Percentiles rank a stretch among this genome's conserved stretches.
Evolutionary conservation across 1,140 invertebrate genomes (phyloP).

Genomic region (Philopotamus ludificatus): DNA sequence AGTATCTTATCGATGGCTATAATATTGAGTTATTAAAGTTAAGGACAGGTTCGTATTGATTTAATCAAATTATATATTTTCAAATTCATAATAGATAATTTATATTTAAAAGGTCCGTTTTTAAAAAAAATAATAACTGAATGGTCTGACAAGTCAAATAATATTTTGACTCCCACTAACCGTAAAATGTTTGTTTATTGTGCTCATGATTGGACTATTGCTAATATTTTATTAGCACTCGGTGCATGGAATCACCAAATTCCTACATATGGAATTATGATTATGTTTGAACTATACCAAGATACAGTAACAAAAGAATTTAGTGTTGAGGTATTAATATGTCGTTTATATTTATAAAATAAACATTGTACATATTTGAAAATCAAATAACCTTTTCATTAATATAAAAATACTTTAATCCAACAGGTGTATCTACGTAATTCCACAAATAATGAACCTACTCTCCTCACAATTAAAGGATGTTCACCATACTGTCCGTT

Average conservation of each 20-base stretch:
- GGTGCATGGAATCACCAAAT: slow-evolving; percentile 70
- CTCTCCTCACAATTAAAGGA: slow-evolving; percentile 60
- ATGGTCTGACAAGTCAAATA: slow-evolving; percentile 57
- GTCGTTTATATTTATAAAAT: neutral
- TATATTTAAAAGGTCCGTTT: slow-evolving; percentile 48
- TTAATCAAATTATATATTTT: neutral
- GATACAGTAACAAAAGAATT: slow-evolving; percentile 49
- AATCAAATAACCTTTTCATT: slow-evolving; percentile 20
- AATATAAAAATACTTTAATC: slow-evolving; percentile 35
- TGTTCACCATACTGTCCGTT: slow-evolving; percentile 63
- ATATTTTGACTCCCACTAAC: slow-evolving; percentile 49
- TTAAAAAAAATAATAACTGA: slow-evolving; percentile 65
- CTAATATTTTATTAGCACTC: slow-evolving; percentile 66
- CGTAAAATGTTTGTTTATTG: slow-evolving; percentile 68
- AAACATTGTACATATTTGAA: neutral
- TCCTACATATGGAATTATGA: slow-evolving; percentile 69
- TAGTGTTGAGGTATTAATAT: slow-evolving; percentile 56
- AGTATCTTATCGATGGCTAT: slow-evolving; percentile 61
- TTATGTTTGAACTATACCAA: slow-evolving; percentile 73
- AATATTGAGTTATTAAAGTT: slow-evolving; percentile 61
- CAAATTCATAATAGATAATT: neutral
- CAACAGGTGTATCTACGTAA: slow-evolving; percentile 64
- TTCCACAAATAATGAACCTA: slow-evolving; percentile 54
- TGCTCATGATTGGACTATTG: slow-evolving; percentile 75
- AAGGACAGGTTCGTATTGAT: slow-evolving; percentile 56